Percentiles rank a stretch among this genome's conserved stretches.
phyloP scores from a whole-genome alignment of 1,140 invertebrate species.

The Drosophila persimilis region DNA sequence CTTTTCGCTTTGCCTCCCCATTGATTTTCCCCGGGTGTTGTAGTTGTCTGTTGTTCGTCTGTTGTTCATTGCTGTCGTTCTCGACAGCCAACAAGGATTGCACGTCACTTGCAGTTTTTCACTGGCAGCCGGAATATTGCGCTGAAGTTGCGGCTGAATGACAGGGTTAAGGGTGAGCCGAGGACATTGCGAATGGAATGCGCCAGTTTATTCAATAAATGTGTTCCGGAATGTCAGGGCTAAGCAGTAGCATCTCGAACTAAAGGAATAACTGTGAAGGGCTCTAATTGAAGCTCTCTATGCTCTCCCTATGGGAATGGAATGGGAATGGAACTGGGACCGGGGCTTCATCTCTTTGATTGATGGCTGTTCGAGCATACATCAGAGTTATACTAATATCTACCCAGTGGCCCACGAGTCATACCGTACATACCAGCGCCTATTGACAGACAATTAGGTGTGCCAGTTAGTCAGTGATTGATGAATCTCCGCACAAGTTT shows the following conservation, averaged over 20 bases:
- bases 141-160: slow-evolving; percentile 32
- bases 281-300: slow-evolving; percentile 13
- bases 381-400: slow-evolving; percentile 16
- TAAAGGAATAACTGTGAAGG: slow-evolving; percentile 11
- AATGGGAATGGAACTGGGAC: not conserved
- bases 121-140: slow-evolving; percentile 2
- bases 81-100: slow-evolving; percentile 46
- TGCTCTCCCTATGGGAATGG: not conserved
- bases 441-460: slow-evolving; percentile 37
- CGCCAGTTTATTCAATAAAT: slow-evolving; percentile 13
- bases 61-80: slow-evolving; percentile 45
- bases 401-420: slow-evolving; percentile 7
- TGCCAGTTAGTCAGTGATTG: slow-evolving; percentile 29
- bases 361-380: slow-evolving; percentile 22
- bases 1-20: slow-evolving; percentile 4
- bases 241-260: slow-evolving; percentile 11
- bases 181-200: slow-evolving; percentile 7
- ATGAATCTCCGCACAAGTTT: slow-evolving; percentile 23
- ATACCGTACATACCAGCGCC: slow-evolving; percentile 1
- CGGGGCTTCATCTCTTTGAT: slow-evolving; percentile 16
- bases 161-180: slow-evolving; percentile 13
- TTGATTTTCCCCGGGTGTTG: slow-evolving; percentile 31
- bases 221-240: slow-evolving; percentile 6
- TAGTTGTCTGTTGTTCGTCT: slow-evolving; percentile 14
- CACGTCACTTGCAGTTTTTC: slow-evolving; percentile 54